Conservation (phyloP, 2,888 invertebrate genomes). For the Ptycholaimellus sp. region DNA sequence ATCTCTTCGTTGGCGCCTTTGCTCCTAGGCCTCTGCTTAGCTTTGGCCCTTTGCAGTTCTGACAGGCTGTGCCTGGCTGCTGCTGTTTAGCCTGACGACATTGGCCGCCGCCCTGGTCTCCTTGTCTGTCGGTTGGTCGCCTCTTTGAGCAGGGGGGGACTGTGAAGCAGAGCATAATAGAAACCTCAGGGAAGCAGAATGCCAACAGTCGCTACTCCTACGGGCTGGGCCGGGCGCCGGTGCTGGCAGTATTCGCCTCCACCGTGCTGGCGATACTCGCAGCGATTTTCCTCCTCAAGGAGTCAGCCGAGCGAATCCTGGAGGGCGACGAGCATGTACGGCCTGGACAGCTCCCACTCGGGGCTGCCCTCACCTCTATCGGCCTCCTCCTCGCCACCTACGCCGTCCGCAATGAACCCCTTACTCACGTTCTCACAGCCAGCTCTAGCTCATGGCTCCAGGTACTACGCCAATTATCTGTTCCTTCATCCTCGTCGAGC, state of each 20-base stretch:
- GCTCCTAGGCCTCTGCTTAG: no score
- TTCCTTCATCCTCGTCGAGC: not conserved
- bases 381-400: constrained; percentile 34
- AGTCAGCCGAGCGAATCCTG: constrained; percentile 31
- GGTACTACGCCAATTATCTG: not conserved
- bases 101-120: constrained; percentile 2
- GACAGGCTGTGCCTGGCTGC: constrained; percentile 4
- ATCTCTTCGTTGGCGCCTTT: no score
- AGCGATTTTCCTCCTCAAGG: constrained; percentile 33
- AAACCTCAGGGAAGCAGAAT: not conserved
- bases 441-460: constrained; percentile 34
- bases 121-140: constrained; percentile 2
- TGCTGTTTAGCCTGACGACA: constrained; percentile 3
- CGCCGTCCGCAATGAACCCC: constrained; percentile 33
- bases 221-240: constrained; percentile 13
- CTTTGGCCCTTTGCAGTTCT: constrained; percentile 4
- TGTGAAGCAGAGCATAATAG: not conserved
- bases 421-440: constrained; percentile 35
- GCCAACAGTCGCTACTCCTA: no score
- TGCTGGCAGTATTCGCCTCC: constrained; percentile 32
- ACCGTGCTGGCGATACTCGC: constrained; percentile 33
- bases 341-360: constrained; percentile 29
- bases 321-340: constrained; percentile 30
- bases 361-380: constrained; percentile 29
- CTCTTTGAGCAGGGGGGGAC: no score